Evolutionary conservation across 1,140 invertebrate species (phyloP), one percentile per base, ranked within the genome.

Genomic region (Apis florea): DNA sequence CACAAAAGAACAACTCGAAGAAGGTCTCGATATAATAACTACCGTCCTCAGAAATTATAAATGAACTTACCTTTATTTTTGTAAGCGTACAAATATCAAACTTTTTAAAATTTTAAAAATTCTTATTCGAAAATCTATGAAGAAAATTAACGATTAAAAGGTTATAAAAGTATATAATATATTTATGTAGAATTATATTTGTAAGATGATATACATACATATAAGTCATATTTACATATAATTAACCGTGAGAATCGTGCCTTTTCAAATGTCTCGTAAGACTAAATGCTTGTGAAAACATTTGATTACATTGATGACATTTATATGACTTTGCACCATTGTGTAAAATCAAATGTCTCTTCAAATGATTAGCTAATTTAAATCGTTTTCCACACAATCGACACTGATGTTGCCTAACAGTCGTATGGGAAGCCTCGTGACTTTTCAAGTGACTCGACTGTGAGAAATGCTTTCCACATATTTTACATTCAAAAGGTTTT

Each of bases 1-100:
- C 78, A 96, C 87, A 10, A 94, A 96, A 82, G 91, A 93, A 53
- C 94, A 97, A 91, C 84, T 97, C 5, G 76, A 92, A n/a, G 94
- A 96, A 87, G 95, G 95, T 84, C 84, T 95, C 15, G 88, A 95
- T 12, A 97, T 97, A 75, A 40, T 88, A 13, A 83, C 51, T 6
- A 87, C 75, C 0, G 75, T 84, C 2, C 68, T 88, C 0, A 80
- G 77, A 24, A 87, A 4, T 63, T 87, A 85, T 40, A 83, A 83
- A 77, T 69, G 21, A 81, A 26, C 0, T 13, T 58, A 58, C 0
- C 56, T 58, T 19, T 58, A 58, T 6, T 11, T 19, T 4, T 24
- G n/a, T n/a, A n/a, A 19, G 5, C 10, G 58, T 59, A 24, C 4
- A 13, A 26, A 63, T 31, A 63, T 61, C 15, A 61, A 61, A 61